Base-by-base conservation (phyloP, 2,888 invertebrate species). In the Caenorhabditis zanzibari region DNA sequence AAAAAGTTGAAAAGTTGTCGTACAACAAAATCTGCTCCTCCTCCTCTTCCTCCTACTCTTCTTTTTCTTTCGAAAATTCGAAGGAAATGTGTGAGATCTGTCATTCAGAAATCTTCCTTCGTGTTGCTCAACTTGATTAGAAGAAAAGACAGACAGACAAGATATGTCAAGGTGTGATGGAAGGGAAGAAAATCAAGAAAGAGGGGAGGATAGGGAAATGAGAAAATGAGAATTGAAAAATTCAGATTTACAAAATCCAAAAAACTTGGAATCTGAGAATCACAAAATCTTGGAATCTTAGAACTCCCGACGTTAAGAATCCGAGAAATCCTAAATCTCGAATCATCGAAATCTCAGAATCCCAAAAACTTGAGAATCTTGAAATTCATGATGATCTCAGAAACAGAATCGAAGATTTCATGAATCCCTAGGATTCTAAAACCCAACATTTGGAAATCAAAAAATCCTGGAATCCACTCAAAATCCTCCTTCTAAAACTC, bases 81-180 rank as follows among this genome's bases (percentile, higher is more conserved):
- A n/a, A 47, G 19, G 69, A 41, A 47, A 56, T 38, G 52, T 52
- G 66, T 54, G 54, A 68, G 59, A 44, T 68, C 58, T 66, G 64
- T 75, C 74, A 75, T 75, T 75, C 74, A 75, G 59, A 56, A 28
- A 41, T 44, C 47, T n/a, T 19, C 4, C 6, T 66, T 59, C 24
- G 38, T 75, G 38, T 38, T 38, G 38, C 38, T 38, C 38, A 38
- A 38, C 68, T 68, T 76, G 68, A 76, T 75, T 75, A 49, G 66
- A 44, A 24, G 24, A 7, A 38, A 32, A 12, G 38, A 38, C 38
- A 38, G 38, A 32, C 32, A 61, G 58, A 58, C 12, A 41, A 35
- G 61, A 61, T 22, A 38, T 24, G n/a, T 14, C 63, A 32, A 7
- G 16, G 24, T 16, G 44, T 63, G 44, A 44, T 63, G 44, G 35